phyloP scores from a whole-genome alignment of 2,797 vertebrate genomes.

The Borostomias antarcticus region DNA sequence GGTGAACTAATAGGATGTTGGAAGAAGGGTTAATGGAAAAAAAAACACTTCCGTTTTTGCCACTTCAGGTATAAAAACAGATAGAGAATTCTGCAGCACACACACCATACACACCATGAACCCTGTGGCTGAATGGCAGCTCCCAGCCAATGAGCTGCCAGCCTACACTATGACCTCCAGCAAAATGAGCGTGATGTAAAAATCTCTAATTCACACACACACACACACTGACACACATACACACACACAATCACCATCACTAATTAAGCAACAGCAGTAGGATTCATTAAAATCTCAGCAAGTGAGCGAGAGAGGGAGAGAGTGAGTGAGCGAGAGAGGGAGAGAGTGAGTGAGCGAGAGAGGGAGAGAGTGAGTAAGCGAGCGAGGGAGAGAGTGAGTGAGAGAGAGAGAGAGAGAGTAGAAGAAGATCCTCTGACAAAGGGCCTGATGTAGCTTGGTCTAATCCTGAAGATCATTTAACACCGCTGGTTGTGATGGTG shows the following conservation, averaged over 20 bases:
- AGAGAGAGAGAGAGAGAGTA: neutral
- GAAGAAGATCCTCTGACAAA: neutral
- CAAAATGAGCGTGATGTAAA: constrained; percentile 28
- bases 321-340: neutral
- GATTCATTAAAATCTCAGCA: constrained; percentile 28
- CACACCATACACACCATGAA: too few relatives aligned
- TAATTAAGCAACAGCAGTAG: constrained; percentile 42
- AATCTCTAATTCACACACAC: neutral
- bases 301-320: constrained; percentile 2
- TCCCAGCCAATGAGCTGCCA: constrained; percentile 35
- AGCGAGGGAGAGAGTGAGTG: neutral
- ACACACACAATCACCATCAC: constrained; percentile 18
- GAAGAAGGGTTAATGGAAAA: too few relatives aligned
- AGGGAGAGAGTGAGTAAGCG: neutral
- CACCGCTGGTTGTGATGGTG: constrained; percentile 67
- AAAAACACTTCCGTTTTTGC: too few relatives aligned
- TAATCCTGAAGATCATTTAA: constrained; percentile 74
- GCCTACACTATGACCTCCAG: constrained; percentile 35
- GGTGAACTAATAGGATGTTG: too few relatives aligned
- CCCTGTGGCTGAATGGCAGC: too few relatives aligned
- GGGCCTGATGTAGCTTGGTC: constrained; percentile 65
- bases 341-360: neutral
- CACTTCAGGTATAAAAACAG: too few relatives aligned
- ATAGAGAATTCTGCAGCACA: too few relatives aligned
- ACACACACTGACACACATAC: neutral